Percentiles rank a stretch among this genome's conserved stretches.
phyloP scores from a whole-genome alignment of 2,888 invertebrate genomes.

The Parnassius smintheus region DNA sequence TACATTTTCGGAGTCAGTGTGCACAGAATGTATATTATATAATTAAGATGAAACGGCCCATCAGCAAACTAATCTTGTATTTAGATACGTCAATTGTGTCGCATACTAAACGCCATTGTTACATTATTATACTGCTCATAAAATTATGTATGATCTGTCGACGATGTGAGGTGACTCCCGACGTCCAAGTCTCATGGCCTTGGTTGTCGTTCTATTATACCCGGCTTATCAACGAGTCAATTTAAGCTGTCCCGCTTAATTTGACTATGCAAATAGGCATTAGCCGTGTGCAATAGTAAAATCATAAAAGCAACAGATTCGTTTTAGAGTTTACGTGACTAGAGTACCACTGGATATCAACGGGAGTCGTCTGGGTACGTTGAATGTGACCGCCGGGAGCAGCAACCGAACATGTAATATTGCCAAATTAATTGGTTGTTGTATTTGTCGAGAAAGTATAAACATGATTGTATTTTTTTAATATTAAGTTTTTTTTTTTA shows the following conservation, averaged over 20 bases:
- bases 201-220: neutral
- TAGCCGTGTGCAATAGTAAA: conserved; percentile 7
- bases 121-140: neutral
- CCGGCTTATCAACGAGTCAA: neutral
- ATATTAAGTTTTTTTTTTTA: too few species aligned
- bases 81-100: neutral
- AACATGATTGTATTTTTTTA: too few species aligned
- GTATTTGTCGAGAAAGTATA: too few species aligned
- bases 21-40: neutral
- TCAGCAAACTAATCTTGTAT: neutral
- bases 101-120: conserved; percentile 4
- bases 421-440: too few species aligned
- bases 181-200: neutral
- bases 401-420: too few species aligned
- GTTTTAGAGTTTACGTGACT: conserved; percentile 1
- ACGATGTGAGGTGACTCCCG: neutral
- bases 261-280: conserved; percentile 3
- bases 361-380: neutral
- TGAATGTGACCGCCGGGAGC: too few species aligned
- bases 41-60: neutral
- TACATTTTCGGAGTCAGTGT: neutral
- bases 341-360: neutral
- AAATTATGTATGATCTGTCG: neutral
- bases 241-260: neutral
- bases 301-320: neutral